These are phyloP conservation scores for Nettapus auritus DNA, from an alignment of 2,113 vertebrate species.

Conservation along the genomic window DNA sequence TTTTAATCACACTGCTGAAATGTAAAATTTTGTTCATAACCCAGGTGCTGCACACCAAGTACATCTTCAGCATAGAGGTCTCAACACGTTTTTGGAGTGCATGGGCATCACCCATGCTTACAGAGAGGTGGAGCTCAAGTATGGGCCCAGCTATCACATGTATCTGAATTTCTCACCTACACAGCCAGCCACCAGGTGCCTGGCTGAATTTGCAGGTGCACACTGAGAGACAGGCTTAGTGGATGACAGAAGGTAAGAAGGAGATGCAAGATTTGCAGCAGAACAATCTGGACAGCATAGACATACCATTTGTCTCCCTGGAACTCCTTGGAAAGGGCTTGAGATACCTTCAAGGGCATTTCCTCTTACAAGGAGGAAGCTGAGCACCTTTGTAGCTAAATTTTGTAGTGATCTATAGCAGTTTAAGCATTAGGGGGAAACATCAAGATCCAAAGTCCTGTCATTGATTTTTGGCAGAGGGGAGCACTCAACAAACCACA, in stretches of 20 bases:
- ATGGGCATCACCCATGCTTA: not conserved
- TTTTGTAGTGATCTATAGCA: not conserved
- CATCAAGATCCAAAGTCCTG: not conserved
- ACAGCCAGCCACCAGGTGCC: not conserved
- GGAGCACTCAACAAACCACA: not conserved
- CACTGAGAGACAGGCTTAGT: not conserved
- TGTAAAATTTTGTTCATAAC: not conserved
- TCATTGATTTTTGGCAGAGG: not conserved
- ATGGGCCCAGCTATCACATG: not conserved
- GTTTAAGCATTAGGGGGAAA: not conserved
- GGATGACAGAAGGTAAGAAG: not conserved
- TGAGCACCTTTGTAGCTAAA: not conserved
- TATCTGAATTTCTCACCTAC: not conserved
- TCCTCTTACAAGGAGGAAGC: slow-evolving; percentile 5
- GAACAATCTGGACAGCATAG: slow-evolving; percentile 9
- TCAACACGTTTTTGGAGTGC: not conserved
- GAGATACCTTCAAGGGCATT: slow-evolving; percentile 20
- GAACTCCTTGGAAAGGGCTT: not conserved
- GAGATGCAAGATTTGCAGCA: not conserved
- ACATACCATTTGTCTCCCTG: not conserved
- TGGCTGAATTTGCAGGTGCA: not conserved
- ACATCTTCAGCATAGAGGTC: not conserved
- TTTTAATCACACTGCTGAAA: not conserved
- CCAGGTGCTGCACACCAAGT: not conserved
- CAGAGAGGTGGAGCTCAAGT: not conserved